A percentile compares a stretch with the other conserved stretches of the same genome.
These are phyloP conservation scores for Thaumetopoea pityocampa DNA, from an alignment of 1,140 invertebrate genomes.

Conservation along the genomic window DNA sequence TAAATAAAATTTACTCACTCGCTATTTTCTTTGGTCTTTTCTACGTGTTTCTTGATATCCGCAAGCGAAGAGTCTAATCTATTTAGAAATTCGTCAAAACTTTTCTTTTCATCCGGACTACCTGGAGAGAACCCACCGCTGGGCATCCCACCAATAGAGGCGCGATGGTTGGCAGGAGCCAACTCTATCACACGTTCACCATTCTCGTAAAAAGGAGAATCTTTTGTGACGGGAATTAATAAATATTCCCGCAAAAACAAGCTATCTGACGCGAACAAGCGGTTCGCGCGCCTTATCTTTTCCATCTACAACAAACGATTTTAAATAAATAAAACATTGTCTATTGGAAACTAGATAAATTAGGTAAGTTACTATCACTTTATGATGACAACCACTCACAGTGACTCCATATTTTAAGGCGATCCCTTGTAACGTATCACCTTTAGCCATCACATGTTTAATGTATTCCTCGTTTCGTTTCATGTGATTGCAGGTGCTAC, in stretches of 20 bases:
- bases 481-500: conserved; percentile 86
- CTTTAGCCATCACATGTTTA: conserved; percentile 86
- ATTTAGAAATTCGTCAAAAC: conserved; percentile 88
- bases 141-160: conserved; percentile 75
- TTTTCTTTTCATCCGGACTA: conserved; percentile 82
- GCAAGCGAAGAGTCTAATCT: conserved; percentile 93
- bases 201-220: conserved; percentile 77
- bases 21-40: conserved; percentile 85
- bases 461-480: conserved; percentile 83
- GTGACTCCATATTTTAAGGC: conserved; percentile 94
- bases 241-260: conserved; percentile 89
- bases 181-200: conserved; percentile 59
- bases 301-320: conserved; percentile 84
- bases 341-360: conserved; percentile 25
- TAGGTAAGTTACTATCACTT: conserved; percentile 48
- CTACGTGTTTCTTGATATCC: conserved; percentile 89
- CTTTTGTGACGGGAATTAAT: conserved; percentile 85
- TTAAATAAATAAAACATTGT: conserved; percentile 18
- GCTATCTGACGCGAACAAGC: conserved; percentile 92
- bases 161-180: conserved; percentile 52
- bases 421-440: conserved; percentile 94
- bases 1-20: conserved; percentile 79
- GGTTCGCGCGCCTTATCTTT: conserved; percentile 91
- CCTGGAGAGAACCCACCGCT: conserved; percentile 71
- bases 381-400: conserved; percentile 78